phyloP scores from a whole-genome alignment of 2,888 invertebrate genomes.

The Galeruca laticollis region DNA sequence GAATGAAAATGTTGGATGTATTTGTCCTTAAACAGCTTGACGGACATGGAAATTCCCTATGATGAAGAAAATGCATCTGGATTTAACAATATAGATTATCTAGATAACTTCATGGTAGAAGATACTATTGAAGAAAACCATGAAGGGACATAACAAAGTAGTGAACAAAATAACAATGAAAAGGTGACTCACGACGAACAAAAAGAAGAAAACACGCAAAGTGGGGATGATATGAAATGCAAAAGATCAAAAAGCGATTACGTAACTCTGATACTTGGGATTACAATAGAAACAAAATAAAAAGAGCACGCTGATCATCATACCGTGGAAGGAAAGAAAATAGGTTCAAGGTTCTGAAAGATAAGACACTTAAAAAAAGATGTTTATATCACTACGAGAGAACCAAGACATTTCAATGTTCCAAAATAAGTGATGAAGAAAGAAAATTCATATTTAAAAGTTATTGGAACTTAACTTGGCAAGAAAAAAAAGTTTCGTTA shows the following conservation, averaged over 20 bases:
- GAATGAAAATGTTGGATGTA: too few species aligned
- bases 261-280: too few species aligned
- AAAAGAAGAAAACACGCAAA: neutral
- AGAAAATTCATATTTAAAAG: slow-evolving; percentile 15
- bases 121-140: neutral
- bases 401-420: too few species aligned
- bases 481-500: slow-evolving; percentile 17
- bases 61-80: neutral
- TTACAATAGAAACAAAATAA: neutral
- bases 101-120: slow-evolving; percentile 1
- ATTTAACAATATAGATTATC: neutral
- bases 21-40: too few species aligned
- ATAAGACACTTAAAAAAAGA: neutral
- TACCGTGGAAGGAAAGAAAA: neutral
- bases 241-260: too few species aligned
- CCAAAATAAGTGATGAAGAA: neutral
- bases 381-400: too few species aligned
- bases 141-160: neutral
- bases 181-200: neutral
- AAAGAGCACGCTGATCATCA: neutral
- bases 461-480: slow-evolving; percentile 10
- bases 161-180: neutral
- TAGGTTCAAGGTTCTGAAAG: neutral
- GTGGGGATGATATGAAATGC: neutral
- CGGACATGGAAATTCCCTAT: neutral